A percentile compares a stretch with the other conserved stretches of the same genome.
These are phyloP conservation scores for Zophobas morio DNA, from an alignment of 1,140 invertebrate species.

Conservation along the genomic window DNA sequence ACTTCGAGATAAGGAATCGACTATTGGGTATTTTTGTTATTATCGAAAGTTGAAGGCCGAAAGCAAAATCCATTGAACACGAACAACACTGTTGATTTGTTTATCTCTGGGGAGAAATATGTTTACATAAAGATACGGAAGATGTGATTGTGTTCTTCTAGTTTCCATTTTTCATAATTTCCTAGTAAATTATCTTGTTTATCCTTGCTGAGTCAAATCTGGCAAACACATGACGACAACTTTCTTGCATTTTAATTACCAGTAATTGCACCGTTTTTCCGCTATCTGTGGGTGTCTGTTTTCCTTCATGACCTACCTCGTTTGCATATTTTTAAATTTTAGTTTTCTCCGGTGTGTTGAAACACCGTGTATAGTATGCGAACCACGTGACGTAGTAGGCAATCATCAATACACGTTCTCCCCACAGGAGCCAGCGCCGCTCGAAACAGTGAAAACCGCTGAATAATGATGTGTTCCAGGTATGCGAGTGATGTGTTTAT, in stretches of 20 bases:
- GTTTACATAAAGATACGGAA: background rate
- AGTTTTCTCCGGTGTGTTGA: background rate
- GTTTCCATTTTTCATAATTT: background rate
- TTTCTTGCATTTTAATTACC: background rate
- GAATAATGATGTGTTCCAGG: background rate
- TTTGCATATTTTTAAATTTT: background rate
- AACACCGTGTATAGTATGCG: conserved; percentile 8
- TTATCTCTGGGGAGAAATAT: conserved; percentile 12
- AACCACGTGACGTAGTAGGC: conserved; percentile 8
- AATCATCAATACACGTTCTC: conserved; percentile 17
- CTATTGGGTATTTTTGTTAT: background rate
- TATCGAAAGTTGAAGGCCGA: conserved; percentile 24
- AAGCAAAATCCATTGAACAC: background rate
- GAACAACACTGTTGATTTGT: conserved; percentile 4
- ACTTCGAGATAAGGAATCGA: conserved; percentile 11
- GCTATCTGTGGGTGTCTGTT: background rate
- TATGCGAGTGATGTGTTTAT: conserved; percentile 10
- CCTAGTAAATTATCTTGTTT: no score
- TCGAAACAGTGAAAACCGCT: background rate
- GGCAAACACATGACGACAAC: background rate
- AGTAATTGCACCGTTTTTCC: background rate
- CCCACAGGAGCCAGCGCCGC: background rate
- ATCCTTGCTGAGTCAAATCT: no score
- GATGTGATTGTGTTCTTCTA: no score
- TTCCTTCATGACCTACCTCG: background rate